Conservation (phyloP, 2,113 vertebrate species). For the Vidua macroura region DNA sequence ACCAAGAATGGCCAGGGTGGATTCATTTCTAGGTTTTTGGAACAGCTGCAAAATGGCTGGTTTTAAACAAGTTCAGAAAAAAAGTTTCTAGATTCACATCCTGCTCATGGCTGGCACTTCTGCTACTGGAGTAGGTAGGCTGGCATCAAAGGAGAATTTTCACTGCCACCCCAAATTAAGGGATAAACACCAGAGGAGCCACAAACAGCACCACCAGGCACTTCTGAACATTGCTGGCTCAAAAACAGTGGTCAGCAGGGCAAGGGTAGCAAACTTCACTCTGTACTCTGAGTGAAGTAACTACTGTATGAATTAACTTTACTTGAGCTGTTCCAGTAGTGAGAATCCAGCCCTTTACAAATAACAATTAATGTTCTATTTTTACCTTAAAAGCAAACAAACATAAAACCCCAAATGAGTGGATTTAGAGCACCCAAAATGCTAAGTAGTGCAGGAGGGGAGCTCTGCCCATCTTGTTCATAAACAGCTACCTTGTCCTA, state of each 20-base stretch:
- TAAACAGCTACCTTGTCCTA: not conserved
- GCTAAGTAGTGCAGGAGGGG: not conserved
- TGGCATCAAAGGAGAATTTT: conserved; percentile 21
- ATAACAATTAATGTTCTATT: conserved; percentile 38
- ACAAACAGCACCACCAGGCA: not conserved
- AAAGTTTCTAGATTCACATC: not conserved
- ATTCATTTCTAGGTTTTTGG: not conserved
- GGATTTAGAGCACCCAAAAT: not conserved
- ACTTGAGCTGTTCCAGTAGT: not conserved
- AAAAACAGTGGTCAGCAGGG: not conserved
- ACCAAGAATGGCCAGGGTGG: not conserved
- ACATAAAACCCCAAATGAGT: not conserved
- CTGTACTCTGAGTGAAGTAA: conserved; percentile 18
- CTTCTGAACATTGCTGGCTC: not conserved
- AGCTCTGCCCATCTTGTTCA: not conserved
- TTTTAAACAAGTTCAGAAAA: not conserved
- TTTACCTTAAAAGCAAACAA: conserved; percentile 27
- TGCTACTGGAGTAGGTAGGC: not conserved
- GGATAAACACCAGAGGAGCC: conserved; percentile 4
- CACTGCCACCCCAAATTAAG: not conserved
- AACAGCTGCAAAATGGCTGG: not conserved
- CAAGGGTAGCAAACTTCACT: conserved; percentile 14
- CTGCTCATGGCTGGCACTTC: not conserved
- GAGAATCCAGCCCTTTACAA: conserved; percentile 14
- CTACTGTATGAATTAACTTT: not conserved